Evolutionary conservation across 2,113 vertebrate species (phyloP), one percentile per base, ranked within the genome.

Genomic region (Lethenteron camtschaticum): DNA sequence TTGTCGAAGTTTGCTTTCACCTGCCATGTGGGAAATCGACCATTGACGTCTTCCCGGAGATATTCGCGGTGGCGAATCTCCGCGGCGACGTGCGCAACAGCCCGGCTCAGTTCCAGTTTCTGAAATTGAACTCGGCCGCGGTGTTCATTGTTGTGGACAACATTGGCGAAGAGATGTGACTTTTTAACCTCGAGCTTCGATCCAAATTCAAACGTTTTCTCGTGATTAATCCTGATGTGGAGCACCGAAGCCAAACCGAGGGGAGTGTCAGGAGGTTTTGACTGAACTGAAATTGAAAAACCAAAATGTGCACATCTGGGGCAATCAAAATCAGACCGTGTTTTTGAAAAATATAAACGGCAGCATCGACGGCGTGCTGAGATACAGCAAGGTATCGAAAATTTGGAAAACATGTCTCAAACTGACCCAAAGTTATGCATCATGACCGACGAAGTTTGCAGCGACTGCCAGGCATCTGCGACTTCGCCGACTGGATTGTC

Each of bases 1-100:
- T 89, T 12, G 77, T 86, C 8, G 85, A 86, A 72, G 74, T 85
- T 6, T 75, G 77, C 3, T 87, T 84, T 83, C 80, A 74, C 77
- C 76, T 84, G 68, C 81, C 83, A 11, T 75, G 59, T n/a, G 76
- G 77, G 56, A 77, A 75, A 59, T 56, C 68, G 14, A 56, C 58
- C 18, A 71, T 11, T 5, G 74, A 75, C 66, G 13, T 73, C 59
- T 82, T 81, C 24, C 75, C 76, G 69, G 76, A 78, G n/a, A 79
- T 84, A 18, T 9, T 84, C 12, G 79, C 78, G 3, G 56, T 85
- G 14, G 74, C 78, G 68, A 85, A 83, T 18, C 77, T 85, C 16
- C 78, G 60, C 76, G 84, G 84, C 1, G 79, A 85, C 69, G 73
- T 79, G 3, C 72, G 76, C 57, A 58, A 57, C 9, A 78, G 76